Percentiles rank a stretch among this genome's conserved stretches.
These are phyloP conservation scores for Andrena cerasifolii DNA, from an alignment of 1,140 invertebrate species.

Conservation along the genomic window DNA sequence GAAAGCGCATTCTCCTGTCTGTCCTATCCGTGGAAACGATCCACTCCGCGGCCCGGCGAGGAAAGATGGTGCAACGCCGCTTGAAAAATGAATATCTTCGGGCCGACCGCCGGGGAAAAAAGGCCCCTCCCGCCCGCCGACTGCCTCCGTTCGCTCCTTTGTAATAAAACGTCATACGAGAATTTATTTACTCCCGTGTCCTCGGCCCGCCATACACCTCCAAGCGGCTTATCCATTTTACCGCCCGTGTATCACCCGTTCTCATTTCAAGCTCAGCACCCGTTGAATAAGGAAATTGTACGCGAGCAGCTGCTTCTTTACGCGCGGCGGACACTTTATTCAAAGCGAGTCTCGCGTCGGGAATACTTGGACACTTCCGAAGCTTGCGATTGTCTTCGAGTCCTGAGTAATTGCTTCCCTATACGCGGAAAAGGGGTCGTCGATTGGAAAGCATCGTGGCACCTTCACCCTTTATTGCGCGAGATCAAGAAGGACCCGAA, in stretches of 20 bases:
- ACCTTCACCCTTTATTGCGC: slow-evolving; percentile 11
- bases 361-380: too few species aligned
- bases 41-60: slow-evolving; percentile 46
- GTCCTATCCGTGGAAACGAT: slow-evolving; percentile 56
- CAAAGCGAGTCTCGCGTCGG: too few species aligned
- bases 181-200: slow-evolving; percentile 38
- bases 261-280: neutral
- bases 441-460: neutral
- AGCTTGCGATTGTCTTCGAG: too few species aligned
- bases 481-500: neutral
- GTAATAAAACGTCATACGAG: slow-evolving; percentile 49
- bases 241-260: neutral
- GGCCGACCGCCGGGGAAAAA: slow-evolving; percentile 2
- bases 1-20: slow-evolving; percentile 56
- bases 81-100: slow-evolving; percentile 66
- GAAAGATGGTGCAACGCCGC: slow-evolving; percentile 60
- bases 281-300: neutral
- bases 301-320: neutral
- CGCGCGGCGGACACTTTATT: neutral
- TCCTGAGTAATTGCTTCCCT: too few species aligned
- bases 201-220: neutral
- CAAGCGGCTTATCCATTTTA: neutral
- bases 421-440: neutral
- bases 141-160: neutral
- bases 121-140: neutral